Percentiles rank a stretch among this genome's conserved stretches.
These are phyloP conservation scores for Collichthys lucidus DNA, from an alignment of 2,113 vertebrate genomes.

Conservation along the genomic window DNA sequence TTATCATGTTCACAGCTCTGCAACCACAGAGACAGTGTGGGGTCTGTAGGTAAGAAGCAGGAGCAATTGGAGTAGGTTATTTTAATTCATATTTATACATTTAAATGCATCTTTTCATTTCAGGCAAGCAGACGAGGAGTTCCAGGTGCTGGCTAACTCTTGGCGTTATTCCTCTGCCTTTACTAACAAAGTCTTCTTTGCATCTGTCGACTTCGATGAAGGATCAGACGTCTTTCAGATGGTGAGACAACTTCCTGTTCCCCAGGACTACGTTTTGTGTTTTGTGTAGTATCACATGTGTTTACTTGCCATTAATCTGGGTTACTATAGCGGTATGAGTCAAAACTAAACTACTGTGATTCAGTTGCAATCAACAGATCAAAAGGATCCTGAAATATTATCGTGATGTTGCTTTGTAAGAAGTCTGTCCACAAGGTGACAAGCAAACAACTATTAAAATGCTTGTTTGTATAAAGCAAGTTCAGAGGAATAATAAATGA, in stretches of 20 bases:
- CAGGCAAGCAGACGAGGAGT: conserved; percentile 98
- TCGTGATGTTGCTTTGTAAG: too few relatives aligned
- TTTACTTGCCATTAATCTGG: too few relatives aligned
- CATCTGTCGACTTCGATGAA: conserved; percentile 97
- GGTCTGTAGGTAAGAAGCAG: conserved; percentile 91
- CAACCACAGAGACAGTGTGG: conserved; percentile 96
- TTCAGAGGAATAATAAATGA: too few relatives aligned
- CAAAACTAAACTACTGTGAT: too few relatives aligned
- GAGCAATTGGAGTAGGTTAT: rapidly evolving
- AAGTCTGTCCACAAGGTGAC: too few relatives aligned
- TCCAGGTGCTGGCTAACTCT: conserved; percentile 96
- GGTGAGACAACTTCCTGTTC: conserved; percentile 81
- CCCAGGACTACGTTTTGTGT: neutral
- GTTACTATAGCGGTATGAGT: too few relatives aligned
- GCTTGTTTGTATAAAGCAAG: too few relatives aligned
- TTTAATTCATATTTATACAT: neutral
- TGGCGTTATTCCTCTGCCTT: conserved; percentile 97
- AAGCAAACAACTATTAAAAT: too few relatives aligned
- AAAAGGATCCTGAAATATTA: too few relatives aligned
- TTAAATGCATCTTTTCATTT: conserved; percentile 20
- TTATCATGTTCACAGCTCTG: conserved; percentile 98
- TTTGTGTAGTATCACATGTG: too few relatives aligned
- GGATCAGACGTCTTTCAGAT: conserved; percentile 98
- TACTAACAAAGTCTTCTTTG: conserved; percentile 97
- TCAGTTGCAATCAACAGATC: too few relatives aligned